Percentiles rank a stretch among this genome's conserved stretches.
Evolutionary conservation across 1,140 invertebrate genomes (phyloP).

Genomic region (Acromyrmex charruanus): DNA sequence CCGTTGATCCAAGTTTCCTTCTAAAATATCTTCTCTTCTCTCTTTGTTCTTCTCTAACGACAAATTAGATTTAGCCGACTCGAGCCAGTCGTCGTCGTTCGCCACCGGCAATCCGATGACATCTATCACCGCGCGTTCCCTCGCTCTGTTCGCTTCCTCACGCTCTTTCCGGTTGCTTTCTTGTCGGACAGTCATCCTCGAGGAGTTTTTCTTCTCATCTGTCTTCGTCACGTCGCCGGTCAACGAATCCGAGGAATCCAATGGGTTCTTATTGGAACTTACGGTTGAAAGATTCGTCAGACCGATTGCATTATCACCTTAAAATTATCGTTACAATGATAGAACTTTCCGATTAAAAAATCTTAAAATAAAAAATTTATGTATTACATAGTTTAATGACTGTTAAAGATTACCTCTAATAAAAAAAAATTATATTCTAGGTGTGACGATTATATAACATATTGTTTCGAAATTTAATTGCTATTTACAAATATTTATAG

Average conservation of each 20-base stretch:
- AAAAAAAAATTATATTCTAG: neutral
- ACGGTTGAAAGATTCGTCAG: slow-evolving; percentile 12
- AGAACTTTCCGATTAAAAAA: neutral
- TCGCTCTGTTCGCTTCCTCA: neutral
- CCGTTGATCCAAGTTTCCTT: neutral
- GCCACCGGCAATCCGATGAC: neutral
- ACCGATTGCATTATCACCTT: neutral
- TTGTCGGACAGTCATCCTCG: slow-evolving; percentile 16
- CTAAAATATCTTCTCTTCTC: neutral
- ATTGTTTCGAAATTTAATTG: no score
- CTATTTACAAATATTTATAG: neutral
- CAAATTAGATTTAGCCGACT: slow-evolving; percentile 4
- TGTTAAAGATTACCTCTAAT: neutral
- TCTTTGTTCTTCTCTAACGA: neutral
- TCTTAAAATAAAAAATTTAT: neutral
- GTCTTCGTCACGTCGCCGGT: slow-evolving; percentile 27
- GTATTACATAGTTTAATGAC: neutral
- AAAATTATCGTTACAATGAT: neutral
- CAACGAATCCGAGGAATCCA: slow-evolving; percentile 13
- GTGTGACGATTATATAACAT: neutral
- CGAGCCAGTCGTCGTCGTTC: neutral
- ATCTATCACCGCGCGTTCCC: slow-evolving; percentile 25
- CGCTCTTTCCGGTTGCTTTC: slow-evolving; percentile 12
- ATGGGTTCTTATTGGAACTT: slow-evolving; percentile 39
- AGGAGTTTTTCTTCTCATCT: slow-evolving; percentile 7